Evolutionary conservation across 2,888 invertebrate species (phyloP), one percentile per base, ranked within the genome.

Genomic region (Stenchaetothrips biformis): DNA sequence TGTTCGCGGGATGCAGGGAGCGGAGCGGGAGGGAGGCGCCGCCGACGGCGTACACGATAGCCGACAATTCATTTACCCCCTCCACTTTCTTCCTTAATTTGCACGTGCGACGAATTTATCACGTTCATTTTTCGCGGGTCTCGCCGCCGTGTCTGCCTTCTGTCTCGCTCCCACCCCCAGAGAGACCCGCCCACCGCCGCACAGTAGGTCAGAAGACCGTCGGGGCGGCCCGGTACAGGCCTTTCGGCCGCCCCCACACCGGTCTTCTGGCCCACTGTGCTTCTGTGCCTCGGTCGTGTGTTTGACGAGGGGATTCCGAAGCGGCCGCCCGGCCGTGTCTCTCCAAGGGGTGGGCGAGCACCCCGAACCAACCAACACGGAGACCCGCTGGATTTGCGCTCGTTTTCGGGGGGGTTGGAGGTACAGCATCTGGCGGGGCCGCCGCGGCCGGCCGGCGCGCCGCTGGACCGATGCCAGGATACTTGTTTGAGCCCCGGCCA

Each of bases 381-480:
- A 59, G 16, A 18, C 18, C 18, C 18, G 59, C 59, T 59, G 59
- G 59, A 37, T 37, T 37, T 37, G 13, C 59, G 59, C 9, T 37
- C 59, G 59, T 16, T 13, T 59, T 59, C 16, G 59, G 16, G 18
- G 1, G 59, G 59, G 59, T 18, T 16, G 53, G 13, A 53, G 53
- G 53, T 59, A 18, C 59, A 59, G 59, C 59, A 59, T 59, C 59
- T 59, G 59, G 59, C 13, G 59, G 13, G 18, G 59, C 37, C 18
- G 59, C 18, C 59, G 59, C 59, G 59, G 59, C 59, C 59, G 9
- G 59, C 59, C 13, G 59, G 59, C 59, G 21, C 53, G 9, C 25
- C 8, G 21, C 67, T 74, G 67, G 67, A 74, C 67, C 67, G 8
- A 25, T 25, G 67, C 67, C 67, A 74, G 67, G 67, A 74, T 74